Evolutionary conservation across 1,140 invertebrate species (phyloP).

Genomic region (Elysia chlorotica): DNA sequence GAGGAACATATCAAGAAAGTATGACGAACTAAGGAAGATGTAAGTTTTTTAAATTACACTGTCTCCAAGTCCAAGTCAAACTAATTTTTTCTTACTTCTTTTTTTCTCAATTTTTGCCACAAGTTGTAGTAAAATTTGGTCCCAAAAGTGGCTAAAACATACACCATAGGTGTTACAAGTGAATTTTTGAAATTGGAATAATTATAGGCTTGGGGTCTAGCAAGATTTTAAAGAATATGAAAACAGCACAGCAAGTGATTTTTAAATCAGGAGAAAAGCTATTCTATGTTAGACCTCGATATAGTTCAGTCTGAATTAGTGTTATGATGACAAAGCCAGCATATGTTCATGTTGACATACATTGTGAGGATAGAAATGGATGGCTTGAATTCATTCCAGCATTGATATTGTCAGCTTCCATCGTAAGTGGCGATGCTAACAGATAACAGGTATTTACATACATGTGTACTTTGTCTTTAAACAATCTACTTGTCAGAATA

Average conservation of each 20-base stretch:
- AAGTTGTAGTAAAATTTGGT: neutral
- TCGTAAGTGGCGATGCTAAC: neutral
- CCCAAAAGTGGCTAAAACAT: neutral
- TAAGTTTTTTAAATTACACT: constrained; percentile 64
- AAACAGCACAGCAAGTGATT: no score
- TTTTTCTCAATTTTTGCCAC: neutral
- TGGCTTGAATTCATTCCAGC: neutral
- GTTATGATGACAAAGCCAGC: no score
- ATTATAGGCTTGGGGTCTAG: no score
- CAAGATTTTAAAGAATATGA: no score
- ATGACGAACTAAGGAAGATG: constrained; percentile 84
- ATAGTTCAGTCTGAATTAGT: no score
- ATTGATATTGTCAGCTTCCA: neutral
- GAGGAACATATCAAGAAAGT: constrained; percentile 79
- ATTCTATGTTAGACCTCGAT: no score
- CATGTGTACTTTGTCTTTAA: neutral
- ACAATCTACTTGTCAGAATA: neutral
- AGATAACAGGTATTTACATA: neutral
- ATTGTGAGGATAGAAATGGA: neutral
- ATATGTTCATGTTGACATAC: no score
- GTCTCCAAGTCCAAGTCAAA: neutral
- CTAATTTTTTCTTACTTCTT: neutral
- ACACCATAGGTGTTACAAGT: neutral
- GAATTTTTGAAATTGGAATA: no score
- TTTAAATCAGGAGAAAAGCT: no score